These are phyloP conservation scores for Agrochola lota DNA, from an alignment of 2,888 invertebrate species.

Conservation along the genomic window DNA sequence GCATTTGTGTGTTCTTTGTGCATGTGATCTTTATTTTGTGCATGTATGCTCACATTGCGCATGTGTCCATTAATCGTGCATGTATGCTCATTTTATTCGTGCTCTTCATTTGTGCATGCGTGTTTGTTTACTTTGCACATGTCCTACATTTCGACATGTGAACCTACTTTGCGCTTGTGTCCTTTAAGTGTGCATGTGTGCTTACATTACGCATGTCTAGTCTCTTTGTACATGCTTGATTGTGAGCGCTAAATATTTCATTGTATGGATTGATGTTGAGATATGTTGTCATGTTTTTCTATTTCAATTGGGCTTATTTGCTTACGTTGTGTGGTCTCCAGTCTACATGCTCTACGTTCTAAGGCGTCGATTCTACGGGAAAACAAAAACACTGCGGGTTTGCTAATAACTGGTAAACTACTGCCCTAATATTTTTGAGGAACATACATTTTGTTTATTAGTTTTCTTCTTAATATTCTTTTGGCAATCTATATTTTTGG, in stretches of 20 bases:
- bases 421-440: slow-evolving; percentile 52
- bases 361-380: slow-evolving; percentile 62
- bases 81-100: neutral
- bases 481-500: slow-evolving; percentile 75
- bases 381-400: slow-evolving; percentile 57
- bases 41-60: neutral
- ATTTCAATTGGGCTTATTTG: neutral
- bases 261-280: neutral
- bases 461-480: slow-evolving; percentile 48
- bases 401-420: slow-evolving; percentile 39
- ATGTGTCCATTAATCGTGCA: neutral
- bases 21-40: neutral
- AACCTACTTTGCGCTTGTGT: neutral
- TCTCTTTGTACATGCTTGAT: no score
- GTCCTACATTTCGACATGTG: neutral
- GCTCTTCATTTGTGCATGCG: neutral
- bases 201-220: neutral
- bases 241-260: neutral
- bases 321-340: slow-evolving; percentile 22
- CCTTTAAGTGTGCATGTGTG: neutral
- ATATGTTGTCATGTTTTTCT: neutral
- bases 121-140: neutral
- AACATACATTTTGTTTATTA: slow-evolving; percentile 52
- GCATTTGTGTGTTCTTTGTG: neutral
- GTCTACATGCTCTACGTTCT: slow-evolving; percentile 69